These are phyloP conservation scores for Hafferia zeledoni DNA, from an alignment of 2,797 vertebrate genomes.

Conservation along the genomic window DNA sequence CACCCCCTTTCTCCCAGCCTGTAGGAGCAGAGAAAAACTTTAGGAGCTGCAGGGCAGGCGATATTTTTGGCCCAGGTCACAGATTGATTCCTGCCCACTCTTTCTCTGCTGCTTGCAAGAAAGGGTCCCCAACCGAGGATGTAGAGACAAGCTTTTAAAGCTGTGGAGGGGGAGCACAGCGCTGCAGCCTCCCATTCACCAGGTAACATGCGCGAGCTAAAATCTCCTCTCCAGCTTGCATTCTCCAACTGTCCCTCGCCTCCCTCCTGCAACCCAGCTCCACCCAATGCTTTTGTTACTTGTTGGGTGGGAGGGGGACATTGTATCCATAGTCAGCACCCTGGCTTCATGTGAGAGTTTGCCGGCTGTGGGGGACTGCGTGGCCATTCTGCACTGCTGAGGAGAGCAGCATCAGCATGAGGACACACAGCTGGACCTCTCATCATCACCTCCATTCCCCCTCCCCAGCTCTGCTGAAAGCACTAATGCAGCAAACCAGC, in stretches of 20 bases:
- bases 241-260: not conserved
- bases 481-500: rapidly evolving
- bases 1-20: conserved; percentile 1
- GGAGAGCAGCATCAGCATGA: not conserved
- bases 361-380: rapidly evolving
- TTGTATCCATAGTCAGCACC: rapidly evolving
- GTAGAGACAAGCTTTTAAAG: conserved; percentile 78
- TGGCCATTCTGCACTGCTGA: not conserved
- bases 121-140: conserved; percentile 79
- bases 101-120: conserved; percentile 82
- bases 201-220: conserved; percentile 38
- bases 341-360: not conserved
- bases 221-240: not conserved
- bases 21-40: not conserved
- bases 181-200: conserved; percentile 77
- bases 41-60: conserved; percentile 53
- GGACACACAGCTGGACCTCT: rapidly evolving
- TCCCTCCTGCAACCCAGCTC: not conserved
- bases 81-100: conserved; percentile 42
- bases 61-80: conserved; percentile 86
- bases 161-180: conserved; percentile 77
- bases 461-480: not conserved
- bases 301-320: not conserved
- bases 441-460: not conserved
- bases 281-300: not conserved